Evolutionary conservation across 2,888 invertebrate genomes (phyloP), one percentile per base, ranked within the genome.

Genomic region (Leucophora obtusa): DNA sequence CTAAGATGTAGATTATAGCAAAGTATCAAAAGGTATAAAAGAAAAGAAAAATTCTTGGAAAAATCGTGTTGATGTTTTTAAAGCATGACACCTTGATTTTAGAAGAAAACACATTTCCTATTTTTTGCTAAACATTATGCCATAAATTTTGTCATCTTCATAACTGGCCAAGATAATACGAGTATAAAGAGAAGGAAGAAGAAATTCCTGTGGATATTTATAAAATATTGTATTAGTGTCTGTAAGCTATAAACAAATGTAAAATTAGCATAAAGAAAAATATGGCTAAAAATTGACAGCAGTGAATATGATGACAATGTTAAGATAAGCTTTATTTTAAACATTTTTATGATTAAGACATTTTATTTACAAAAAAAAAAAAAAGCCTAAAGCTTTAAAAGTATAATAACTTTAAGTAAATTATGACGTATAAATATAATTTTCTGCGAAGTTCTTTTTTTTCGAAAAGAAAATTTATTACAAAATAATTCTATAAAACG

Each of bases 71-170:
- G 56, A 62, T 74, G 43, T 62, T 65, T 80, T 77, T 70, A 70
- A 81, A 74, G 77, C 73, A 77, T 66, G 65, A 73, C 76, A 76
- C 68, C 72, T 59, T 66, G 54, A 66, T 66, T 21, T 56, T 56
- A 51, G 15, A 47, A 47, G 11, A 38, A 11, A 60, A 54, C 65
- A n/a, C n/a, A n/a, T n/a, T 81, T 80, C 60, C 65, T 70, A 24
- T 58, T n/a, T 15, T 17, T 35, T 10, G 15, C 51, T 24, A 47
- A 38, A 62, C 53, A 69, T 63, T 53, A 59, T 18, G 66, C 54
- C 66, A 77, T 77, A 81, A 70, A 74, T 73, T 77, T 76, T 81
- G 81, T 77, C 81, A 76, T 77, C 73, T 81, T 70, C 47, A 53
- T 21, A 17, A 38, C 14, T 14, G 38, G 10, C 38, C 10, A 38